Evolutionary conservation across 1,140 invertebrate genomes (phyloP).

Genomic region (Zophobas morio): DNA sequence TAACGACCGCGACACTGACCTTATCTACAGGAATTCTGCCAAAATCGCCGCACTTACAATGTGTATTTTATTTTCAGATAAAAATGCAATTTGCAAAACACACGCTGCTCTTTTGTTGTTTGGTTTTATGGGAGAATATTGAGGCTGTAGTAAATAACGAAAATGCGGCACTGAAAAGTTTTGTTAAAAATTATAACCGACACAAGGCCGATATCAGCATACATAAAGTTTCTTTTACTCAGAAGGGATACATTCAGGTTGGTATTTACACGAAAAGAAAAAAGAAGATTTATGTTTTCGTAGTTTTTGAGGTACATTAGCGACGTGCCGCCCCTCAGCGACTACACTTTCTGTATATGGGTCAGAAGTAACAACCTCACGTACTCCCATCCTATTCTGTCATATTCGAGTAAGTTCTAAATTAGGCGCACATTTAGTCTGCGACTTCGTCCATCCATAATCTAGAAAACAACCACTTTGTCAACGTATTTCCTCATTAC

Average conservation of each 20-base stretch:
- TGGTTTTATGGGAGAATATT: slow-evolving; percentile 15
- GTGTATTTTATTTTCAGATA: slow-evolving; percentile 21
- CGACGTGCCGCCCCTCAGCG: slow-evolving; percentile 73
- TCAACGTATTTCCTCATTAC: slow-evolving; percentile 24
- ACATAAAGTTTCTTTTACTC: slow-evolving; percentile 74
- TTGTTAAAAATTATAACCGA: slow-evolving; percentile 21
- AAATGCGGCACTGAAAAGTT: background rate
- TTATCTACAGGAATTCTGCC: slow-evolving; percentile 14
- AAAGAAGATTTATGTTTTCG: slow-evolving; percentile 54
- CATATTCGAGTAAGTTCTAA: slow-evolving; percentile 76
- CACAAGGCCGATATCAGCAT: slow-evolving; percentile 32
- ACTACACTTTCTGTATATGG: slow-evolving; percentile 80
- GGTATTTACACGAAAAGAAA: slow-evolving; percentile 43
- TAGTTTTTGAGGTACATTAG: slow-evolving; percentile 78
- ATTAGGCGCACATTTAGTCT: too few relatives aligned
- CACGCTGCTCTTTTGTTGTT: slow-evolving; percentile 27
- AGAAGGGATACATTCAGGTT: slow-evolving; percentile 79
- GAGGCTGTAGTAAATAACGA: slow-evolving; percentile 12
- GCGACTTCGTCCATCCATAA: background rate
- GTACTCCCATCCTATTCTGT: slow-evolving; percentile 75
- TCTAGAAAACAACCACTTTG: slow-evolving; percentile 4
- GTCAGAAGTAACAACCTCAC: slow-evolving; percentile 73
- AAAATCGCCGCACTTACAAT: slow-evolving; percentile 14
- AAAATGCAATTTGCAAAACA: slow-evolving; percentile 35
- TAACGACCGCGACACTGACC: slow-evolving; percentile 32